A percentile compares a stretch with the other conserved stretches of the same genome.
phyloP scores from a whole-genome alignment of 1,140 invertebrate genomes.

The Lethrus apterus region DNA sequence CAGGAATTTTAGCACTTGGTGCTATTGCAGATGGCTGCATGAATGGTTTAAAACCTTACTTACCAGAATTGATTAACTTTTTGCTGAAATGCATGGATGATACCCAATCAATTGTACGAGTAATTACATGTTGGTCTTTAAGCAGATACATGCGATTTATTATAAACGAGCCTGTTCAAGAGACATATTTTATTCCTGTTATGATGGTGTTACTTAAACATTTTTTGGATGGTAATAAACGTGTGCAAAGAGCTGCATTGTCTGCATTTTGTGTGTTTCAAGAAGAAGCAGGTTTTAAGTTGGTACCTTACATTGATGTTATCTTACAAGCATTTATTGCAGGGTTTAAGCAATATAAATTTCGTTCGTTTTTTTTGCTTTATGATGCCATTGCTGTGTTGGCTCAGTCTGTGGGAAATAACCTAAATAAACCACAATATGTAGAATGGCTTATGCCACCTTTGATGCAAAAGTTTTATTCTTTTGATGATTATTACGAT shows the following conservation, averaged over 20 bases:
- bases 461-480: slow-evolving; percentile 96
- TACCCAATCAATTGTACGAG: slow-evolving; percentile 91
- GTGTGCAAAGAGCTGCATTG: slow-evolving; percentile 98
- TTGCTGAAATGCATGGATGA: slow-evolving; percentile 86
- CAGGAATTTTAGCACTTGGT: slow-evolving; percentile 70
- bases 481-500: slow-evolving; percentile 78
- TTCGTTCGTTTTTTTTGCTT: slow-evolving; percentile 95
- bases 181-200: slow-evolving; percentile 84
- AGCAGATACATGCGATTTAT: slow-evolving; percentile 97
- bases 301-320: slow-evolving; percentile 93
- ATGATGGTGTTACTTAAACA: slow-evolving; percentile 94
- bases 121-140: slow-evolving; percentile 98
- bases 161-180: slow-evolving; percentile 68
- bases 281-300: slow-evolving; percentile 94
- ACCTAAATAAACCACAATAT: slow-evolving; percentile 92
- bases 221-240: slow-evolving; percentile 94
- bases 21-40: slow-evolving; percentile 99
- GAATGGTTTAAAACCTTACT: slow-evolving; percentile 90
- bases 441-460: slow-evolving; percentile 97
- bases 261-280: slow-evolving; percentile 98
- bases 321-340: slow-evolving; percentile 94
- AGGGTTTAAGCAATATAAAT: slow-evolving; percentile 91
- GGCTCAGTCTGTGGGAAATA: slow-evolving; percentile 93
- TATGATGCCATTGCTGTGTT: slow-evolving; percentile 98
- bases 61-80: slow-evolving; percentile 92